Evolutionary conservation across 2,113 vertebrate genomes (phyloP), one percentile per base, ranked within the genome.

Genomic region (Epinephelus cyanopodus): DNA sequence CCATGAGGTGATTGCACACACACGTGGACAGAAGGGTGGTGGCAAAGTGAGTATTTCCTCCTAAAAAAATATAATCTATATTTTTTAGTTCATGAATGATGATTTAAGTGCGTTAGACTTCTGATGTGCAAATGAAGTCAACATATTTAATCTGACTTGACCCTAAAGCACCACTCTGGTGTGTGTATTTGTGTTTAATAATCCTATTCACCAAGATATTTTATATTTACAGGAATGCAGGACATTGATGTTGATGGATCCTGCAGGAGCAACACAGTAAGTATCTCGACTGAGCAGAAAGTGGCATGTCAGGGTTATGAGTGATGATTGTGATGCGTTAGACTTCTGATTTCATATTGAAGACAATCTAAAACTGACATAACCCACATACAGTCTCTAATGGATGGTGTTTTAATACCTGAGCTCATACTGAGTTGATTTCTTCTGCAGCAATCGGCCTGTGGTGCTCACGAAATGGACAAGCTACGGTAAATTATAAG

Each of bases 41-140:
- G 25, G 42, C 25, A 0, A 7, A 37, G 82, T 89, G 37, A 71
- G 73, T 74, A 3, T 45, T 29, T 15, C 0, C 37, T 17, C 18
- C 8, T 42, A 42, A 10, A n/a, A 54, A 21, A 37, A 37, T 1
- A 10, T 2, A 29, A 7, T 23, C 5, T 15, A 10, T 9, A 45
- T 6, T 39, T 9, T 52, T 39, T 21, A 29, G 4, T 37, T 66
- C 21, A 58, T 66, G 61, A 25, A 67, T 93, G 90, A 93, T 93
- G 92, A 83, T 72, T 56, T 74, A 17, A 0, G 18, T 76, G 94
- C 90, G 91, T 94, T 94, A 94, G 93, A 94, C 91, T 93, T 91
- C 93, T 94, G 92, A 92, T 87, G 0, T 75, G 0, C n/a, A 53
- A 52, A 86, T 93, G 86, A 93, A 91, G 91, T 89, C 50, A 87